Evolutionary conservation across 2,113 vertebrate genomes (phyloP), one percentile per base, ranked within the genome.

Genomic region (Tachysurus vachellii): DNA sequence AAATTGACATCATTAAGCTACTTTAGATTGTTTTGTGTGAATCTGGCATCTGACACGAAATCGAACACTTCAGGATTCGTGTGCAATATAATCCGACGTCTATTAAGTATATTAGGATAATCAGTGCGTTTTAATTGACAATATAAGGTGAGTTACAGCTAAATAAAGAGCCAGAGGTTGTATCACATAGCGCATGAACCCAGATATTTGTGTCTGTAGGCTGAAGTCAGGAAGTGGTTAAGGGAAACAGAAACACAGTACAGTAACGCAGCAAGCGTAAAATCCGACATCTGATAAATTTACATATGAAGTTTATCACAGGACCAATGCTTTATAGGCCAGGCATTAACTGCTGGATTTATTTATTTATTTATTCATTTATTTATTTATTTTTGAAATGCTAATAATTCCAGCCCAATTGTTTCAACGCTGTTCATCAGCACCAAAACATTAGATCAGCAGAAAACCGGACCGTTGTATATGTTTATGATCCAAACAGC

Each of bases 151-250:
- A n/a, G 9, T n/a, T 17, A 21, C 2, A 21, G 42, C 0, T 26
- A 80, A 19, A 85, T 53, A 85, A 64, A 54, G 56, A 59, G 36
- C 14, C 1, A 23, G n/a, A 31, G n/a, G 44, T 68, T 50, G 50
- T 86, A 62, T 54, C 57, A 47, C 1, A 21, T 66, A 83, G n/a
- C 19, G 70, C 53, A 64, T 59, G 62, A 88, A 80, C 82, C 84
- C 44, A 70, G 57, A 86, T 88, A 88, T 90, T 83, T 86, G 80
- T 73, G 76, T 88, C 86, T 87, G 81, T 80, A 88, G 62, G 86
- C 81, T 80, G 83, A 73, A 80, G 53, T 82, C 82, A 90, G 89
- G 89, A 90, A 90, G 89, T 90, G 89, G 89, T 90, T 88, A 62
- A 77, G 80, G 88, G 84, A 84, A 90, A 88, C 76, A 90, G 87